phyloP scores from a whole-genome alignment of 2,888 invertebrate genomes.

The Orchestes rusci region DNA sequence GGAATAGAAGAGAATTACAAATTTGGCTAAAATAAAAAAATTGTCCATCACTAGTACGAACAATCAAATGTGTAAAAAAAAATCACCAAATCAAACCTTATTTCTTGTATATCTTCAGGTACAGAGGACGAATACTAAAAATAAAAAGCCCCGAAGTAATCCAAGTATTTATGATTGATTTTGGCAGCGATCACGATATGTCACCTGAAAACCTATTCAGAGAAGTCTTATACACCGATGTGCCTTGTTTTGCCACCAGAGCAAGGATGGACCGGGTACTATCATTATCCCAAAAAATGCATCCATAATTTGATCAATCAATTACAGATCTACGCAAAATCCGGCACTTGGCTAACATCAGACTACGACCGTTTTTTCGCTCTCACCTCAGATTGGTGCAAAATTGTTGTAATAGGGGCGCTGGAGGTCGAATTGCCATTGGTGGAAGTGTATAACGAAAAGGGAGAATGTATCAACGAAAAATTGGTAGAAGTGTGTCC shows the following conservation, averaged over 20 bases:
- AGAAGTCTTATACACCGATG: slow-evolving; percentile 53
- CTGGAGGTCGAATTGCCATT: slow-evolving; percentile 27
- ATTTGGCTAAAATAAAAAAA: too few species aligned
- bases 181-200: slow-evolving; percentile 69
- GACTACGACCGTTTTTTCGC: slow-evolving; percentile 58
- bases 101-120: slow-evolving; percentile 55
- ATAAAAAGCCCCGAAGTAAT: slow-evolving; percentile 36
- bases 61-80: too few species aligned
- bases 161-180: slow-evolving; percentile 69
- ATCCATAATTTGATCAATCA: too few species aligned
- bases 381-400: slow-evolving; percentile 46
- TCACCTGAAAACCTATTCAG: slow-evolving; percentile 52
- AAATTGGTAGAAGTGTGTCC: slow-evolving; percentile 40
- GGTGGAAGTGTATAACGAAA: slow-evolving; percentile 30
- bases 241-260: slow-evolving; percentile 60
- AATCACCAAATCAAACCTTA: not conserved
- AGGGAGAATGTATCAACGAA: slow-evolving; percentile 41
- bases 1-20: too few species aligned
- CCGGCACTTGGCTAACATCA: slow-evolving; percentile 45
- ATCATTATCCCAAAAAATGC: not conserved
- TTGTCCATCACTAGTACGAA: too few species aligned
- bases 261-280: slow-evolving; percentile 49
- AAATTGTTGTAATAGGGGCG: slow-evolving; percentile 43
- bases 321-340: slow-evolving; percentile 36
- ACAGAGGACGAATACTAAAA: slow-evolving; percentile 57